Evolutionary conservation across 2,113 vertebrate genomes (phyloP).

Genomic region (Chloebia gouldiae): DNA sequence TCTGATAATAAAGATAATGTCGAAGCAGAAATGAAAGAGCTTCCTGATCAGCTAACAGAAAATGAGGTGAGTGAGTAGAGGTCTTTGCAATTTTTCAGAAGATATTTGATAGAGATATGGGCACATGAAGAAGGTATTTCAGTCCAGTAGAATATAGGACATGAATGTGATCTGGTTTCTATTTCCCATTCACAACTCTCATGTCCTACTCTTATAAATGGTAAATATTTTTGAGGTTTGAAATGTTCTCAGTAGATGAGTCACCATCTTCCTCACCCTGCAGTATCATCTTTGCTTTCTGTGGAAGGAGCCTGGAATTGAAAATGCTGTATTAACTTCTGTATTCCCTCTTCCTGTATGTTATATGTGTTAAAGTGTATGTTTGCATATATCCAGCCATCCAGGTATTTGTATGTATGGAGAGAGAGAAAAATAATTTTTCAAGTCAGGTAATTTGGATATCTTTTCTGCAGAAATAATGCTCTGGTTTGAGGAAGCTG

Average conservation of each 20-base stretch:
- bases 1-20: slow-evolving; percentile 71
- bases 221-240: background rate
- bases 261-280: background rate
- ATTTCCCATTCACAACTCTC: background rate
- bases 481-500: background rate
- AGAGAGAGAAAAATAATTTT: background rate
- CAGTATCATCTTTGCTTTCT: background rate
- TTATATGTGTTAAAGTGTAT: background rate
- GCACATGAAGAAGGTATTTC: background rate
- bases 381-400: rapidly evolving
- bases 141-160: background rate
- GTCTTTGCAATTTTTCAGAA: background rate
- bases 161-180: background rate
- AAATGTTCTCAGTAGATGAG: background rate
- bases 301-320: background rate
- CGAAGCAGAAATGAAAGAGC: slow-evolving; percentile 63
- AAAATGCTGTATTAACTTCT: background rate
- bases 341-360: background rate
- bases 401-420: rapidly evolving
- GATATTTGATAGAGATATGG: background rate
- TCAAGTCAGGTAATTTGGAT: background rate
- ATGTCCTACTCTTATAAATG: background rate
- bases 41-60: slow-evolving; percentile 70
- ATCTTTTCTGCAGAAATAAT: background rate
- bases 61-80: slow-evolving; percentile 64